Conservation (phyloP, 1,140 invertebrate genomes). For the Venturia canescens region DNA sequence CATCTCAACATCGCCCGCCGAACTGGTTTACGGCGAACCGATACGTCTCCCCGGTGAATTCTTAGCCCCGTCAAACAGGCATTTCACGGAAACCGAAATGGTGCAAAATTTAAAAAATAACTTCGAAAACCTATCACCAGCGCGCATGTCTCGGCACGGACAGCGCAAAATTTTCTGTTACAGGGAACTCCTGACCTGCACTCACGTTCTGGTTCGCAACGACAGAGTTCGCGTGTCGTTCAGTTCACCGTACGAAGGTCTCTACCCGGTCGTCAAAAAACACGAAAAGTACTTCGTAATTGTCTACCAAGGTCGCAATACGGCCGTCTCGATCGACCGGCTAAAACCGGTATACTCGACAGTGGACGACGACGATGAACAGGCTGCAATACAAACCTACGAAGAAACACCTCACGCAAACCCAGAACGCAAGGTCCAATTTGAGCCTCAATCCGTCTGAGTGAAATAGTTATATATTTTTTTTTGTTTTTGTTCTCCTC, state of each 20-base stretch:
- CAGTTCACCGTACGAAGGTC: slow-evolving; percentile 61
- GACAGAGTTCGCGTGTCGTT: slow-evolving; percentile 56
- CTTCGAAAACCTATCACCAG: slow-evolving; percentile 39
- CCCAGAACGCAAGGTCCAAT: too few relatives aligned
- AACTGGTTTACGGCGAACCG: slow-evolving; percentile 67
- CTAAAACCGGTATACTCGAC: slow-evolving; percentile 34
- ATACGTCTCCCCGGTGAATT: slow-evolving; percentile 68
- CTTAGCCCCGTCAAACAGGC: slow-evolving; percentile 42
- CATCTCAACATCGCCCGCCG: slow-evolving; percentile 58
- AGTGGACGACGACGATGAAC: too few relatives aligned
- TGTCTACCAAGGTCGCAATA: slow-evolving; percentile 57
- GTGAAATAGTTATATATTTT: too few relatives aligned
- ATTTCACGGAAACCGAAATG: background rate
- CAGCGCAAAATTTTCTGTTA: slow-evolving; percentile 50
- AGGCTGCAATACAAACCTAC: too few relatives aligned
- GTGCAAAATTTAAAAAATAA: slow-evolving; percentile 25
- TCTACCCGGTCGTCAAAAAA: slow-evolving; percentile 57
- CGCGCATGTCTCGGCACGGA: slow-evolving; percentile 29
- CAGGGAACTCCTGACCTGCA: slow-evolving; percentile 54
- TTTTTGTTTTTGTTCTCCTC: too few relatives aligned
- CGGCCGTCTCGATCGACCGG: slow-evolving; percentile 54
- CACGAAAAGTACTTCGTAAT: slow-evolving; percentile 56
- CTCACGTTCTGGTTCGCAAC: slow-evolving; percentile 61
- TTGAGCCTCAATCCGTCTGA: too few relatives aligned
- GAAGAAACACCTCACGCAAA: too few relatives aligned